Base-by-base conservation (phyloP, 2,797 vertebrate species). In the Mionectes olivaceus region DNA sequence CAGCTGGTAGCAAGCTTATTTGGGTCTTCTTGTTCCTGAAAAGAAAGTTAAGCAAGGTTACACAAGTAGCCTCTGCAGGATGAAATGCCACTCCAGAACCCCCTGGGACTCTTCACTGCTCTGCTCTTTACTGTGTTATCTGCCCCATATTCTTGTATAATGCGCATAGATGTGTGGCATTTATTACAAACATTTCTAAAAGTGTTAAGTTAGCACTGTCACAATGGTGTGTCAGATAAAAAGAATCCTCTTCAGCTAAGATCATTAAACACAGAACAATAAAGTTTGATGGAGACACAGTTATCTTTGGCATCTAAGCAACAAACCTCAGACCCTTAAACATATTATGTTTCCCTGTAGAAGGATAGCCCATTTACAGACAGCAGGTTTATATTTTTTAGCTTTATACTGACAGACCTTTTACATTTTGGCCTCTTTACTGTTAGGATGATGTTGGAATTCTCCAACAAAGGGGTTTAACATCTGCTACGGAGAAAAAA, bases 1-100 rank as follows among this genome's bases (percentile, higher is more conserved):
- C 99, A 99, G 97, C 99, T 99, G 97, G 99, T 99, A 37, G 99
- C 99, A 97, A 99, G 98, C 87, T 99, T 99, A 97, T 99, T 99
- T 91, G 99, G 99, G 96, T 99, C 99, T 96, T 99, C 99, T 97
- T 99, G 99, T 89, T 99, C 99, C 99, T 99, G 97, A 95, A 97
- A 96, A 87, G 63, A 79, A 96, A 94, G 79, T 87, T 86, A 89
- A 93, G 65, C 12, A 87, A 70, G 33, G 10, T 96, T 95, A 95
- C 19, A 33, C 55, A 49, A 59, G 14, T 23, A 39, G 18, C 9
- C 23, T 87, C 71, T 52, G 73, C 24, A 80, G 14, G 27, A 78
- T 50, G 27, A 79, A 90, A 80, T 12, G 14, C 9, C 28, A 65
- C 47, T 59, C 61, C 53, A 68, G 33, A 83, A 64, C 27, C 70